These are phyloP conservation scores for Achatina immaculata DNA, from an alignment of 1,140 invertebrate genomes.

Conservation along the genomic window DNA sequence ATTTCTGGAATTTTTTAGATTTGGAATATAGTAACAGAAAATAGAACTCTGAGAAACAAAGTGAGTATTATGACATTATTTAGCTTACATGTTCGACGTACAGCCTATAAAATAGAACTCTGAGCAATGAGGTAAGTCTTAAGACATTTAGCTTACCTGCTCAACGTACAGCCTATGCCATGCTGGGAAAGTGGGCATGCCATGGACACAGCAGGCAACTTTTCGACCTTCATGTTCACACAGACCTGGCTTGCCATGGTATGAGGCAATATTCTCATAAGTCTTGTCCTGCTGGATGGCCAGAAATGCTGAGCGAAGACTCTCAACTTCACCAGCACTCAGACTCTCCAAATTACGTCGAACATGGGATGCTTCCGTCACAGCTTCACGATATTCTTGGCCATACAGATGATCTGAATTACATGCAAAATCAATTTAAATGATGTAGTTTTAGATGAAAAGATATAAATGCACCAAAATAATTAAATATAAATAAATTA, in stretches of 20 bases:
- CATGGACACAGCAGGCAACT: constrained; percentile 44
- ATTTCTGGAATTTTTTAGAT: too few species aligned
- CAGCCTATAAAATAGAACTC: too few species aligned
- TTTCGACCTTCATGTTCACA: constrained; percentile 39
- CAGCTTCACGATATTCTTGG: constrained; percentile 31
- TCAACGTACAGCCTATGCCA: constrained; percentile 48
- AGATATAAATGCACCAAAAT: too few species aligned
- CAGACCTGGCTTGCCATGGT: constrained; percentile 46
- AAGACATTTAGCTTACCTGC: constrained; percentile 31
- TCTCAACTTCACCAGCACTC: constrained; percentile 40
- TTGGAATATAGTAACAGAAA: too few species aligned
- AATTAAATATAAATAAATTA: too few species aligned
- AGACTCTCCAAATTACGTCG: constrained; percentile 36
- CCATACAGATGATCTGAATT: not conserved
- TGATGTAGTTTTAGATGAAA: too few species aligned
- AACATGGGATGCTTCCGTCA: constrained; percentile 30
- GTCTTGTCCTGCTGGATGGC: constrained; percentile 36
- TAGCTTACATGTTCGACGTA: too few species aligned
- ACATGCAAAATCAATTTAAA: too few species aligned
- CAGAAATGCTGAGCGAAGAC: constrained; percentile 41
- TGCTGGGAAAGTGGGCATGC: constrained; percentile 45
- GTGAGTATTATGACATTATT: too few species aligned
- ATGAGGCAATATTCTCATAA: constrained; percentile 44
- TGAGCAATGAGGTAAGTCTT: too few species aligned
- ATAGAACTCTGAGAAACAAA: too few species aligned